These are phyloP conservation scores for Lasioglossum pauxillum DNA, from an alignment of 2,888 invertebrate genomes.

Conservation along the genomic window DNA sequence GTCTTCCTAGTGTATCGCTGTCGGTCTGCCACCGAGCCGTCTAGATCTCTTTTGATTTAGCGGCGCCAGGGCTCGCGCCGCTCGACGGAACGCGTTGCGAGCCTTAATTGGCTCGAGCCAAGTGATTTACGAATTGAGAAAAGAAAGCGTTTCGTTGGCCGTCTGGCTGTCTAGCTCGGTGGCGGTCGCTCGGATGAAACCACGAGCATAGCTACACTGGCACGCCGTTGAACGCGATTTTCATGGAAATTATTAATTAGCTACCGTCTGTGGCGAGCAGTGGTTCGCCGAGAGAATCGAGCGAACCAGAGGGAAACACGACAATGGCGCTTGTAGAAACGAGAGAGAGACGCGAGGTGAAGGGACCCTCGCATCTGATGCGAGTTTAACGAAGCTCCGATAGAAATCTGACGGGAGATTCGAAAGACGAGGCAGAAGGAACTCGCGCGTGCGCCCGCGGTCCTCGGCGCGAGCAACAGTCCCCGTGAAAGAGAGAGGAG, in stretches of 20 bases:
- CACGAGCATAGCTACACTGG: not conserved
- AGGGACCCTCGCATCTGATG: slow-evolving; percentile 33
- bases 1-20: slow-evolving; percentile 53
- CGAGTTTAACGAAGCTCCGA: slow-evolving; percentile 52
- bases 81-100: slow-evolving; percentile 37
- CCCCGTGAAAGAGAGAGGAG: slow-evolving; percentile 14
- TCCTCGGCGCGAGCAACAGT: slow-evolving; percentile 11
- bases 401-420: slow-evolving; percentile 63
- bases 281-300: slow-evolving; percentile 29
- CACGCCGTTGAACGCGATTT: slow-evolving; percentile 28
- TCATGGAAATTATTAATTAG: slow-evolving; percentile 61
- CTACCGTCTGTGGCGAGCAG: slow-evolving; percentile 1
- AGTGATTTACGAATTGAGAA: slow-evolving; percentile 56
- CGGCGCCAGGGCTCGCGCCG: slow-evolving; percentile 28
- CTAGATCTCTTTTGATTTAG: slow-evolving; percentile 64
- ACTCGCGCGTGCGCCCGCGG: not conserved
- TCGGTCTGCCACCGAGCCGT: slow-evolving; percentile 38
- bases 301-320: slow-evolving; percentile 25
- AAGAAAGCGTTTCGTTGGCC: slow-evolving; percentile 48
- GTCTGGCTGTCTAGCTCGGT: not conserved
- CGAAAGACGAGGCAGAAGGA: slow-evolving; percentile 29
- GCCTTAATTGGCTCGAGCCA: slow-evolving; percentile 52
- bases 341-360: slow-evolving; percentile 4
- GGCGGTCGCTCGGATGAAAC: slow-evolving; percentile 24
- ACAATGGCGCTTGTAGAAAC: slow-evolving; percentile 33